Evolutionary conservation across 2,888 invertebrate species (phyloP), one percentile per base, ranked within the genome.

Genomic region (Colletes collaris): DNA sequence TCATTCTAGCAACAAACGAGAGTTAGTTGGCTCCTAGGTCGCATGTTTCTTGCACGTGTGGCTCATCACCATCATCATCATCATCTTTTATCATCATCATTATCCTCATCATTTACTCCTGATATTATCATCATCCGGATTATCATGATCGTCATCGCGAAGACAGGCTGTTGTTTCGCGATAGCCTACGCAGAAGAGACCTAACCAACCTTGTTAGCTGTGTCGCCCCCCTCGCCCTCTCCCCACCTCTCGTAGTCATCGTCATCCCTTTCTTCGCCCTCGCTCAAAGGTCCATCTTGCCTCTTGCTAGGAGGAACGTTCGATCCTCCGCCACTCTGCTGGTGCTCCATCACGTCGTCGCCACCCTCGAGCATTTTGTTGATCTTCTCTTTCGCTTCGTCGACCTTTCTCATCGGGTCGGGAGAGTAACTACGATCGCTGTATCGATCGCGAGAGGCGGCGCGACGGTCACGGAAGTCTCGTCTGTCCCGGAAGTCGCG

Each of bases 401-500:
- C 93, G 27, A 93, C 94, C 79, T 93, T 94, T 52, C 93, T 93
- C 94, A 94, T 94, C 0, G 94, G 94, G 85, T 94, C 93, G 0
- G 90, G 93, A 75, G 94, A 93, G 83, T 94, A 94, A 85, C 94
- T 93, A 85, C 94, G 90, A 81, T 94, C 94, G 90, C 95, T 94
- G 91, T 94, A 93, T 40, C 93, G 87, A 64, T 93, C 93, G 50
- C 93, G 86, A 0, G 93, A 93, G 0, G 86, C 85, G 5, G 94
- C 94, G 84, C 94, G 94, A 56, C 96, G 94, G 68, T 96, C 96
- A 83, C 95, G 93, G 71, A 96, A 95, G 84, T 94, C 94, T 63
- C 96, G 94, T 5, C 96, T 93, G 88, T 96, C 96, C 76, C 96
- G 94, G 93, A 96, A 96, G 90, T 96, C 96, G 49, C 96, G 94